Conservation (phyloP, 2,113 vertebrate species). For the Kryptolebias marmoratus region DNA sequence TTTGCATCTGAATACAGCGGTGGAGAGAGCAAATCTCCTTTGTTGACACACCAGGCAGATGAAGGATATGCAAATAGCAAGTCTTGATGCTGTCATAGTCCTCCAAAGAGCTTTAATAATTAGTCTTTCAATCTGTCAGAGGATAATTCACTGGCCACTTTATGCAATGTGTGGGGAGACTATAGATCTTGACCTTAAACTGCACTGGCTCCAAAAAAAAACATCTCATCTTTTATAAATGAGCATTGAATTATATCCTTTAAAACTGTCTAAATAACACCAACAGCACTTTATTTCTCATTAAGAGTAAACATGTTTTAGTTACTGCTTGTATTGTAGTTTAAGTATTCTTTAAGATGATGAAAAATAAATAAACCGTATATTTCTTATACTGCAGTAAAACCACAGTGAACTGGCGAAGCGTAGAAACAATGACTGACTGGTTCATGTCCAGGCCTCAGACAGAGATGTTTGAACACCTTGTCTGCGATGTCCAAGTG, state of each 20-base stretch:
- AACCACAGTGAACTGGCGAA: not conserved
- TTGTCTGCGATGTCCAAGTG: constrained; percentile 9
- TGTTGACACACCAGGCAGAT: constrained; percentile 89
- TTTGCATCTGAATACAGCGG: constrained; percentile 84
- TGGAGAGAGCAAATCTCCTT: constrained; percentile 76
- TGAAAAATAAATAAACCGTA: not conserved
- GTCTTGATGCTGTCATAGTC: constrained; percentile 83
- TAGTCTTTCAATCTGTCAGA: constrained; percentile 92
- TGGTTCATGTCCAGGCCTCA: constrained; percentile 1
- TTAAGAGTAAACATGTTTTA: not conserved
- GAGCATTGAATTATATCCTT: not conserved
- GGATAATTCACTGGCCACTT: constrained; percentile 83
- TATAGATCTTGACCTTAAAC: constrained; percentile 75
- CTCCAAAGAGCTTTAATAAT: constrained; percentile 88
- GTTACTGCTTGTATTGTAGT: too few species aligned
- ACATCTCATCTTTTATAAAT: not conserved
- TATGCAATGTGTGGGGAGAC: constrained; percentile 85
- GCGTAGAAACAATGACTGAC: not conserved
- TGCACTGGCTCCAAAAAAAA: not conserved
- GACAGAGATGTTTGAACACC: constrained; percentile 36
- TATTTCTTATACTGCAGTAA: constrained; percentile 3
- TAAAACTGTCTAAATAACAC: not conserved
- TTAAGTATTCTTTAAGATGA: too few species aligned
- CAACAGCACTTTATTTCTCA: not conserved
- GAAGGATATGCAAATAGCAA: constrained; percentile 93